These are phyloP conservation scores for Dicentrarchus labrax DNA, from an alignment of 2,113 vertebrate species.

Conservation along the genomic window DNA sequence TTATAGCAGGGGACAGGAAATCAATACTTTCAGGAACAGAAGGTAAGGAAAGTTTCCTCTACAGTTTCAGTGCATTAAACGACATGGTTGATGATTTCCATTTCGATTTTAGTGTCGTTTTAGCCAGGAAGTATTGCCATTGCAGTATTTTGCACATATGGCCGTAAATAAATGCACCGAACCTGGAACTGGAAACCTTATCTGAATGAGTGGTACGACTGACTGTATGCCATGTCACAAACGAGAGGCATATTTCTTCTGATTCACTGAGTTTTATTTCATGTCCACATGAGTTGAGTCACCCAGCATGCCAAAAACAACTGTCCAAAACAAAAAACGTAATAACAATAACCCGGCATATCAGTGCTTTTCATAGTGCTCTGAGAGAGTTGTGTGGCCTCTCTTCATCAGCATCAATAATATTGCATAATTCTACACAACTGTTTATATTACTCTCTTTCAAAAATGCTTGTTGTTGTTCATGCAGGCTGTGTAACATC, in stretches of 20 bases:
- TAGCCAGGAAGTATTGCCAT: neutral
- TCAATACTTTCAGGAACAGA: slow-evolving; percentile 62
- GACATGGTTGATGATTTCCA: neutral
- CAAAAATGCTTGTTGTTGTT: slow-evolving; percentile 38
- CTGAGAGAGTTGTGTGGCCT: slow-evolving; percentile 7
- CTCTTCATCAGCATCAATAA: slow-evolving; percentile 2
- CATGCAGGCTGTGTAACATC: slow-evolving; percentile 64
- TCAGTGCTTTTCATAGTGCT: slow-evolving; percentile 17
- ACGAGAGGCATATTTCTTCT: slow-evolving; percentile 44
- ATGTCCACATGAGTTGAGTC: slow-evolving; percentile 37
- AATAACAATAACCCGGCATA: slow-evolving; percentile 18
- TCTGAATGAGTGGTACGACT: neutral
- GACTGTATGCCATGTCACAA: slow-evolving; percentile 17
- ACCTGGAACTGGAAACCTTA: neutral
- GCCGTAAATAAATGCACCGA: neutral
- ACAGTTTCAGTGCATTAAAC: slow-evolving; percentile 27
- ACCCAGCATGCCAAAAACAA: slow-evolving; percentile 51
- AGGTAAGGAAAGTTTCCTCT: slow-evolving; percentile 9
- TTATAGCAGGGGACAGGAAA: slow-evolving; percentile 58
- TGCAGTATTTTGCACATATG: too few relatives aligned
- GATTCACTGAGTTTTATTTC: slow-evolving; percentile 64
- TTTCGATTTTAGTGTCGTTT: neutral
- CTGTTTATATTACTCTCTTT: slow-evolving; percentile 39
- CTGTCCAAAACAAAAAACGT: slow-evolving; percentile 15
- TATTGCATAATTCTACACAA: slow-evolving; percentile 33